phyloP scores from a whole-genome alignment of 2,113 vertebrate genomes.

The Urocitellus parryii region DNA sequence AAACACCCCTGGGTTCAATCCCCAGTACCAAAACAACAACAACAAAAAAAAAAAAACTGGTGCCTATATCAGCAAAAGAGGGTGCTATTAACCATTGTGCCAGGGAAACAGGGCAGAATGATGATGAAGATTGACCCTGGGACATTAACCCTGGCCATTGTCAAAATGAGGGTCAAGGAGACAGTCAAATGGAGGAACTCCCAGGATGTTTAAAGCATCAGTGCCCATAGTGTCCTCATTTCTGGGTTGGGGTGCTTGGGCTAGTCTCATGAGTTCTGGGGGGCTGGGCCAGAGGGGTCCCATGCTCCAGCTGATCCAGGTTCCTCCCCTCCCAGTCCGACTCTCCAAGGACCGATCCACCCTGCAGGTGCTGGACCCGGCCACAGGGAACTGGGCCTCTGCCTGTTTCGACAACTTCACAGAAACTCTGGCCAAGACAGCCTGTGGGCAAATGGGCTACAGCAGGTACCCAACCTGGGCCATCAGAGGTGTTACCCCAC shows the following conservation, averaged over 20 bases:
- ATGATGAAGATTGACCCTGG: not conserved
- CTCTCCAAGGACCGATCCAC: constrained; percentile 86
- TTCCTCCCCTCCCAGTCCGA: constrained; percentile 79
- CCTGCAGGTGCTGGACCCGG: constrained; percentile 89
- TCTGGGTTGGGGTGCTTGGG: not conserved
- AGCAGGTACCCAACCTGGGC: constrained; percentile 83
- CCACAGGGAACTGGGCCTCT: constrained; percentile 87
- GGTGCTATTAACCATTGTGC: not conserved
- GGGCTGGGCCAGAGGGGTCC: not conserved
- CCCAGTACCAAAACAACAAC: too few relatives aligned
- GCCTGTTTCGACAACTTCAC: constrained; percentile 91
- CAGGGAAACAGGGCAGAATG: not conserved
- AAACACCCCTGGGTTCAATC: too few relatives aligned
- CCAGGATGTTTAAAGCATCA: not conserved
- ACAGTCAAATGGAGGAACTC: not conserved
- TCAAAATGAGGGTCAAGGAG: not conserved
- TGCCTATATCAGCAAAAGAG: not conserved
- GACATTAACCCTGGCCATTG: not conserved
- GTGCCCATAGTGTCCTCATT: not conserved
- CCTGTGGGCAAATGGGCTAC: constrained; percentile 93
- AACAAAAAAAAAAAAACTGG: not conserved
- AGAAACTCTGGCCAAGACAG: constrained; percentile 85
- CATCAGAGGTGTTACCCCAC: not conserved
- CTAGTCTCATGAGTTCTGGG: not conserved
- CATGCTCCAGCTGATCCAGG: not conserved